Conservation (phyloP, 2,888 invertebrate species). For the Limnephilus rhombicus region DNA sequence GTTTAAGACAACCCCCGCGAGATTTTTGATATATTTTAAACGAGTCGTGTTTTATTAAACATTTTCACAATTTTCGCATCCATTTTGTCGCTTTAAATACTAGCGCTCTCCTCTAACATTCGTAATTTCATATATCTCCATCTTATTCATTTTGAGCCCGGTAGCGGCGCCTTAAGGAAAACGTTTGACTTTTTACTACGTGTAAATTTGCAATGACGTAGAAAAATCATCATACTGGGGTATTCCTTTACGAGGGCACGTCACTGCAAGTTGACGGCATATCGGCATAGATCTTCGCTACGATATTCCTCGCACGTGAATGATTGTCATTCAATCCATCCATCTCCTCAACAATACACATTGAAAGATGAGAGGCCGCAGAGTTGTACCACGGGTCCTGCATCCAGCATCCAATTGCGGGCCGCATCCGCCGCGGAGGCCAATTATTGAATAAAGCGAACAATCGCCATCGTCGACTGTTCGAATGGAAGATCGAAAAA, state of each 20-base stretch:
- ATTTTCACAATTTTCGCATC: too few species aligned
- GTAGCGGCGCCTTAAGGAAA: too few species aligned
- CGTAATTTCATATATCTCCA: too few species aligned
- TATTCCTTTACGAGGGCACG: neutral
- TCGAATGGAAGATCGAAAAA: conserved; percentile 40
- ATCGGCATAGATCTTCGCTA: neutral
- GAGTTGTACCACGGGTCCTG: neutral
- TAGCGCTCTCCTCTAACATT: too few species aligned
- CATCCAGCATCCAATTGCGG: conserved; percentile 38
- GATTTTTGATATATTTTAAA: too few species aligned
- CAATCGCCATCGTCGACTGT: conserved; percentile 37
- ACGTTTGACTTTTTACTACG: too few species aligned
- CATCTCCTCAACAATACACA: neutral
- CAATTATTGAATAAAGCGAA: conserved; percentile 51
- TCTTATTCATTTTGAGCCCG: too few species aligned
- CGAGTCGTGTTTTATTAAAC: too few species aligned
- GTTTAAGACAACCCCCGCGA: too few species aligned
- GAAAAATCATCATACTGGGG: too few species aligned
- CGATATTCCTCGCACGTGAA: neutral
- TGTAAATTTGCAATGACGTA: too few species aligned
- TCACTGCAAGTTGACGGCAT: neutral
- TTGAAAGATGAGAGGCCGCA: conserved; percentile 4
- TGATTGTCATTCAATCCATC: conserved; percentile 16
- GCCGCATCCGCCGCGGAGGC: conserved; percentile 30
- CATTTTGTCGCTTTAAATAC: too few species aligned